These are phyloP conservation scores for Erpetoichthys calabaricus DNA, from an alignment of 2,797 vertebrate species.

Conservation along the genomic window DNA sequence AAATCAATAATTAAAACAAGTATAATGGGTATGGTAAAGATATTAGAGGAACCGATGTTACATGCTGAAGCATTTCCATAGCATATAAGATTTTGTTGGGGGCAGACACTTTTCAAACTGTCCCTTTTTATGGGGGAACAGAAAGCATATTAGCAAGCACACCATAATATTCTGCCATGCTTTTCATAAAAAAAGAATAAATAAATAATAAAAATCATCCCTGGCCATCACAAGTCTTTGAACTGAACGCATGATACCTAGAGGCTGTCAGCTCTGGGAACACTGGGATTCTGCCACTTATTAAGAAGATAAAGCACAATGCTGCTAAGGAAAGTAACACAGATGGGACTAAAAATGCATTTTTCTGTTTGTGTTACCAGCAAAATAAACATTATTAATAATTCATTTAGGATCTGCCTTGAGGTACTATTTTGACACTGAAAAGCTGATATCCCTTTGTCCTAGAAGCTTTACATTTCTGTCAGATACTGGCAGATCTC, in stretches of 20 bases:
- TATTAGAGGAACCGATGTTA: too few species aligned
- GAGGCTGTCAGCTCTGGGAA: not conserved
- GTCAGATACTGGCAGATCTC: too few species aligned
- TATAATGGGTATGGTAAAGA: too few species aligned
- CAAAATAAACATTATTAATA: conserved; percentile 1
- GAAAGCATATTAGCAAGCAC: not conserved
- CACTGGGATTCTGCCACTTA: not conserved
- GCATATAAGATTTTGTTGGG: too few species aligned
- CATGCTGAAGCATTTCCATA: too few species aligned
- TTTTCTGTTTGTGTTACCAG: conserved; percentile 2
- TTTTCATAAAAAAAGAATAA: not conserved
- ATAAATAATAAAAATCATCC: not conserved
- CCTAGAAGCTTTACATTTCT: too few species aligned
- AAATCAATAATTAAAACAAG: too few species aligned
- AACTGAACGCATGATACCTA: not conserved
- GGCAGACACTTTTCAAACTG: too few species aligned
- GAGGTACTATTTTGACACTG: not conserved
- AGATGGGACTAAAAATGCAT: not conserved
- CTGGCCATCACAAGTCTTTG: not conserved
- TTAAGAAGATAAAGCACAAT: not conserved
- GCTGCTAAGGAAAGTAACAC: not conserved
- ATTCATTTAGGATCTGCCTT: not conserved
- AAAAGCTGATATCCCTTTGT: too few species aligned
- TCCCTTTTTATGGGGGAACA: too few species aligned
- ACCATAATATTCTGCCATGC: not conserved